These are phyloP conservation scores for Vireo altiloquus DNA, from an alignment of 2,113 vertebrate species.

Conservation along the genomic window DNA sequence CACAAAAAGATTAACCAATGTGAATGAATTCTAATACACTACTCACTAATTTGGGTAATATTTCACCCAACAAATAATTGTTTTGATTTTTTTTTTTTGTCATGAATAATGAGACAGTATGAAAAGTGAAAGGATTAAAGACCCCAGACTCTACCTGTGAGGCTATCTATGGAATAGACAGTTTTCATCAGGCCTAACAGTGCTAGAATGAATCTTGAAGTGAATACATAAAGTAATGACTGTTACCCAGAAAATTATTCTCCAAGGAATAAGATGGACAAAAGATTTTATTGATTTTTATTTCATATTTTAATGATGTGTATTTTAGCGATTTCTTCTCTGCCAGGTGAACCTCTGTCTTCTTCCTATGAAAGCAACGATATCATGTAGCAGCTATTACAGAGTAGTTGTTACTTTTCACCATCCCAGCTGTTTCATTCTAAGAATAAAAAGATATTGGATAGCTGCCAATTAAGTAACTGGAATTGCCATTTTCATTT, in stretches of 20 bases:
- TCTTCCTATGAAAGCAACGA: not conserved
- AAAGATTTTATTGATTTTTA: not conserved
- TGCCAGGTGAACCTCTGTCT: not conserved
- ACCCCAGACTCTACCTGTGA: not conserved
- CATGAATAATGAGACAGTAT: not conserved
- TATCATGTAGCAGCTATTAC: not conserved
- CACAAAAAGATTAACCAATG: not conserved
- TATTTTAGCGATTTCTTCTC: not conserved
- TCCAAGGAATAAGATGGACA: not conserved
- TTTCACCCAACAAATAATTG: not conserved
- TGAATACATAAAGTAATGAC: not conserved
- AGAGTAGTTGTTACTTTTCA: not conserved
- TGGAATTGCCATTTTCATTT: conserved; percentile 49
- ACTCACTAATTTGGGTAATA: not conserved
- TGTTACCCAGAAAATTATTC: not conserved
- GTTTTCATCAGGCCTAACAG: not conserved
- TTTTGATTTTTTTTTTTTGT: not conserved
- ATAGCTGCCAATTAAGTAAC: conserved; percentile 36
- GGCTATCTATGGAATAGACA: not conserved
- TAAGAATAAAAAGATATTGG: conserved; percentile 28
- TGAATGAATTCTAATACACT: not conserved
- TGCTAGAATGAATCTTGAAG: not conserved
- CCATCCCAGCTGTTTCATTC: conserved; percentile 22
- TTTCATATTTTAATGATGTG: not conserved
- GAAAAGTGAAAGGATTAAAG: not conserved